These are phyloP conservation scores for Mystacornis crossleyi DNA, from an alignment of 2,113 vertebrate genomes.

Conservation along the genomic window DNA sequence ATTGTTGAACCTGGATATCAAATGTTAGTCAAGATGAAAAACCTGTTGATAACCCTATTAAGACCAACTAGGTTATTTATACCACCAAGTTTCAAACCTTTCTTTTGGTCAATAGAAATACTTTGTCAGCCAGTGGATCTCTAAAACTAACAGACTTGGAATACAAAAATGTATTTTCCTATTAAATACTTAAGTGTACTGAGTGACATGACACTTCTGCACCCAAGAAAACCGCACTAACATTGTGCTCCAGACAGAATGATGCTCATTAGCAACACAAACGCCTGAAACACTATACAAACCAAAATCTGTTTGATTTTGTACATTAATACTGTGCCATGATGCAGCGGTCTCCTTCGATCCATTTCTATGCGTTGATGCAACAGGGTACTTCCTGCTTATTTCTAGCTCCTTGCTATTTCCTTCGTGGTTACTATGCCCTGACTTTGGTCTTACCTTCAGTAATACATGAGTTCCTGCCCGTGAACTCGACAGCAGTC, in stretches of 20 bases:
- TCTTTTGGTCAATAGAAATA: background rate
- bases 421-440: background rate
- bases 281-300: background rate
- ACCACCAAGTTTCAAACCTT: background rate
- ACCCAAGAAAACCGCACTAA: background rate
- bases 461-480: background rate
- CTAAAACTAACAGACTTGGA: background rate
- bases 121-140: background rate
- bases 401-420: background rate
- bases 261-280: background rate
- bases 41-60: background rate
- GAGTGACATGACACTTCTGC: background rate
- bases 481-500: accelerated
- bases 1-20: background rate
- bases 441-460: background rate
- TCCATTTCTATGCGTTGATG: background rate
- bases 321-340: background rate
- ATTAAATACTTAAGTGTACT: background rate
- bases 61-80: background rate
- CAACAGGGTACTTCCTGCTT: background rate
- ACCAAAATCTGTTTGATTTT: background rate
- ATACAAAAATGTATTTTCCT: background rate
- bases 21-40: background rate
- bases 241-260: background rate
- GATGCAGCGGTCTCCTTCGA: background rate